Evolutionary conservation across 2,797 vertebrate genomes (phyloP).

Genomic region (Hippocampus kuda): DNA sequence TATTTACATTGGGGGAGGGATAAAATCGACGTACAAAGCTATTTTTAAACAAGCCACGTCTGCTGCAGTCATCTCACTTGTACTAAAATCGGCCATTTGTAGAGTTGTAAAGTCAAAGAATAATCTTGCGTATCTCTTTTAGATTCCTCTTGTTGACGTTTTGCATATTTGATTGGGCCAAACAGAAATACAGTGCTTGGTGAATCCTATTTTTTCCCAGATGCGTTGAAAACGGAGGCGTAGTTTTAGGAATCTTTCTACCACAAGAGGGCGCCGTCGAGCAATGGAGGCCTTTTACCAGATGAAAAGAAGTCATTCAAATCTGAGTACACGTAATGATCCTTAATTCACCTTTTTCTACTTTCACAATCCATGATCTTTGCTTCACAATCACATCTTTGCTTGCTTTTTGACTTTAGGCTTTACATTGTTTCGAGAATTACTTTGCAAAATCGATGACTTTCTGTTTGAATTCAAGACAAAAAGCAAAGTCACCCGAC

Average conservation of each 20-base stretch:
- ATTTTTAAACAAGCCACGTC: not conserved
- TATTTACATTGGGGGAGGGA: not conserved
- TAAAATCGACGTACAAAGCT: not conserved
- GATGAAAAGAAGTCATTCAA: too few species aligned
- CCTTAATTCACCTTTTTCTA: not conserved
- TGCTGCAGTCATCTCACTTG: not conserved
- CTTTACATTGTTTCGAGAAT: not conserved
- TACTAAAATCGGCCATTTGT: not conserved
- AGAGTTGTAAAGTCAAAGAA: not conserved
- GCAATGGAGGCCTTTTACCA: not conserved
- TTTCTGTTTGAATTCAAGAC: not conserved
- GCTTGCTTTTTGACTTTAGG: accelerated
- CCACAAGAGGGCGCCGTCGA: slow-evolving; percentile 28
- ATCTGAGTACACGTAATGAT: too few species aligned
- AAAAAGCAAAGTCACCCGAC: not conserved
- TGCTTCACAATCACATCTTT: too few species aligned
- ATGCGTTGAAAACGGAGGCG: not conserved
- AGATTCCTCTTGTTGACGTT: not conserved
- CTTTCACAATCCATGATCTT: not conserved
- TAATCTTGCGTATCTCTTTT: not conserved
- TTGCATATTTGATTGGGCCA: not conserved
- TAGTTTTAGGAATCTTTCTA: not conserved
- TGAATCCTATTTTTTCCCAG: not conserved
- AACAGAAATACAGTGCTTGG: too few species aligned
- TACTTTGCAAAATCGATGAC: too few species aligned